Percentiles rank a stretch among this genome's conserved stretches.
These are phyloP conservation scores for Melinopterus prodromus DNA, from an alignment of 2,888 invertebrate genomes.

Conservation along the genomic window DNA sequence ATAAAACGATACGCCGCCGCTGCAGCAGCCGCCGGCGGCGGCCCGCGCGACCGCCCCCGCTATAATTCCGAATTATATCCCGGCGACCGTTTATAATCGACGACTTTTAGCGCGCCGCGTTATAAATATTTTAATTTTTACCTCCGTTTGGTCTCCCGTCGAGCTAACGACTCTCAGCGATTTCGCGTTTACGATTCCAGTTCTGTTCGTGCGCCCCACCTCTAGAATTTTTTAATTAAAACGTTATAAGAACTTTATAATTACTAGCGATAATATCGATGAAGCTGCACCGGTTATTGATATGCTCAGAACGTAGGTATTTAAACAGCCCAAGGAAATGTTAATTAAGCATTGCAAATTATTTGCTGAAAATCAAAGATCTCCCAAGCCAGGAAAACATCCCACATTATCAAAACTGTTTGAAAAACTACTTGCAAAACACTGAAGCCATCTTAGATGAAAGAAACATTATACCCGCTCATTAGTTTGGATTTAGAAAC, in stretches of 20 bases:
- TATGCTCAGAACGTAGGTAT: too few species aligned
- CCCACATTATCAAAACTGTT: too few species aligned
- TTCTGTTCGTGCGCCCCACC: background rate
- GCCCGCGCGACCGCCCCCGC: slow-evolving; percentile 9
- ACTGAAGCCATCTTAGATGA: too few species aligned
- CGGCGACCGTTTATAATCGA: slow-evolving; percentile 14
- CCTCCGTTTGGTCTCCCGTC: background rate
- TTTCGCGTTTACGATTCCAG: background rate
- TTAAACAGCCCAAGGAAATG: too few species aligned
- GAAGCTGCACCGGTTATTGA: too few species aligned
- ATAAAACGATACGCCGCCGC: slow-evolving; percentile 32
- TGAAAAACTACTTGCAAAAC: too few species aligned
- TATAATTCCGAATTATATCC: slow-evolving; percentile 36
- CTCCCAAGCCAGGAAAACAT: too few species aligned
- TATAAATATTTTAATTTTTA: slow-evolving; percentile 25
- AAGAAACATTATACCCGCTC: too few species aligned
- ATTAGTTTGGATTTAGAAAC: too few species aligned
- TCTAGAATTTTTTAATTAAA: background rate
- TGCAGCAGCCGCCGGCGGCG: slow-evolving; percentile 27
- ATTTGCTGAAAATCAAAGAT: too few species aligned
- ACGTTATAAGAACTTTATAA: background rate
- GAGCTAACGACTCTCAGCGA: background rate
- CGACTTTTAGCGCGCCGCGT: slow-evolving; percentile 4
- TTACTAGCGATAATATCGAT: background rate
- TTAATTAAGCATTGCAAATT: too few species aligned